phyloP scores from a whole-genome alignment of 2,797 vertebrate species.

The Coranthus polyacanthus region DNA sequence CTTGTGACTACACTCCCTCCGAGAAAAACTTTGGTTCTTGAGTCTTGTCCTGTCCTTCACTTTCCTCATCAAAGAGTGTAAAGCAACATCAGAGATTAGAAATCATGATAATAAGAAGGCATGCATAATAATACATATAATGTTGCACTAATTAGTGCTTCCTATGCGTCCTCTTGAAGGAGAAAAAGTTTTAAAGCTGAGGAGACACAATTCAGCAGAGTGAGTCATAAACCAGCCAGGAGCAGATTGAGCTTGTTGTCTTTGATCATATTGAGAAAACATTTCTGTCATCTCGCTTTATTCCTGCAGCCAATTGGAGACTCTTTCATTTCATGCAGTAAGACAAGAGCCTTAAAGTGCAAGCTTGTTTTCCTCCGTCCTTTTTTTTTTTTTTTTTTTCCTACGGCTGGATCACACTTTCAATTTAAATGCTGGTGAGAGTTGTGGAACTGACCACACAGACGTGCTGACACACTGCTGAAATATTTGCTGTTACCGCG shows the following conservation, averaged over 20 bases:
- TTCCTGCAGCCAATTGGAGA: constrained; percentile 41
- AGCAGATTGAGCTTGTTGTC: constrained; percentile 57
- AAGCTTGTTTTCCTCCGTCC: constrained; percentile 18
- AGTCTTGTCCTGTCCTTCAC: background rate
- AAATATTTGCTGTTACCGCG: constrained; percentile 22
- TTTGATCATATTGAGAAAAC: constrained; percentile 62
- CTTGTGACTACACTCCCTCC: constrained; percentile 13
- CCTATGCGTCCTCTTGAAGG: constrained; percentile 25
- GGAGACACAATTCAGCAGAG: constrained; percentile 21
- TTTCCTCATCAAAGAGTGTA: too few relatives aligned
- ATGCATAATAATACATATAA: constrained; percentile 24
- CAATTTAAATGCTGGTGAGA: constrained; percentile 17
- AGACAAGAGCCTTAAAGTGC: constrained; percentile 31
- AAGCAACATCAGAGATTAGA: constrained; percentile 17
- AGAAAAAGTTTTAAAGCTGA: constrained; percentile 23
- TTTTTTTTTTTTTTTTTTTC: too few relatives aligned
- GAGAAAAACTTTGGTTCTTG: constrained; percentile 5
- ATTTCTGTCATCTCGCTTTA: constrained; percentile 32
- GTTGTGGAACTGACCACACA: constrained; percentile 14
- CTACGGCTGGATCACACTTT: constrained; percentile 4
- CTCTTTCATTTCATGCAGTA: constrained; percentile 26
- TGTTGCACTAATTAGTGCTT: constrained; percentile 50
- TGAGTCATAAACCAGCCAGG: constrained; percentile 54
- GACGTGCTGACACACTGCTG: constrained; percentile 25
- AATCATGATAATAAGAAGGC: constrained; percentile 26